These are phyloP conservation scores for Cydia splendana DNA, from an alignment of 1,140 invertebrate genomes.

Conservation along the genomic window DNA sequence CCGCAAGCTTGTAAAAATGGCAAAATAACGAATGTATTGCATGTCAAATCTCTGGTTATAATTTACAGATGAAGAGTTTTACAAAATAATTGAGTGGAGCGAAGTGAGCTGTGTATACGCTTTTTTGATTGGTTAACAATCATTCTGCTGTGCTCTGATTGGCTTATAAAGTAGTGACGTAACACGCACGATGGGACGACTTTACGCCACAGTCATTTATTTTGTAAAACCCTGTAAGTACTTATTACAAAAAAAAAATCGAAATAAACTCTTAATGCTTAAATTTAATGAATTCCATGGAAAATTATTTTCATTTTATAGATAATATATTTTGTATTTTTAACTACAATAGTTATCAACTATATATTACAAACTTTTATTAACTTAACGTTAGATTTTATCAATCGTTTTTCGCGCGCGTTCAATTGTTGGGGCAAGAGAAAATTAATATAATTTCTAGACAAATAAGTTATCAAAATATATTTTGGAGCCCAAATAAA, in stretches of 20 bases:
- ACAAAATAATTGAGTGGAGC: background rate
- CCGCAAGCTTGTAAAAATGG: conserved; percentile 63
- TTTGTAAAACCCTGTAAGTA: conserved; percentile 9
- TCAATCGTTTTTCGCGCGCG: conserved; percentile 68
- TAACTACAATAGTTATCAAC: conserved; percentile 77
- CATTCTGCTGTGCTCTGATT: conserved; percentile 2
- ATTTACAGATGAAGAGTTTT: conserved; percentile 33
- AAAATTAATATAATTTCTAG: conserved; percentile 34
- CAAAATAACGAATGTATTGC: conserved; percentile 61
- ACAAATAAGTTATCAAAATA: background rate
- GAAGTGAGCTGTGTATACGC: background rate
- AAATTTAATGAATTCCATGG: conserved; percentile 77
- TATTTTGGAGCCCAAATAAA: background rate
- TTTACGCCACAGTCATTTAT: background rate
- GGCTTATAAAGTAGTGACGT: background rate
- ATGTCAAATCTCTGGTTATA: conserved; percentile 54
- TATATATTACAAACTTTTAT: conserved; percentile 76
- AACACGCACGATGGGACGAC: background rate
- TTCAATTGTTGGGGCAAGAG: conserved; percentile 54
- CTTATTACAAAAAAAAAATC: conserved; percentile 7
- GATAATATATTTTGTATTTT: conserved; percentile 78
- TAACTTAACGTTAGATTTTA: conserved; percentile 75
- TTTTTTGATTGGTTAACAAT: background rate
- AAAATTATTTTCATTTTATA: conserved; percentile 79
- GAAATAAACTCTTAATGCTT: conserved; percentile 58